Percentiles rank a stretch among this genome's conserved stretches.
phyloP scores from a whole-genome alignment of 2,797 vertebrate genomes.

The Acipenser ruthenus region DNA sequence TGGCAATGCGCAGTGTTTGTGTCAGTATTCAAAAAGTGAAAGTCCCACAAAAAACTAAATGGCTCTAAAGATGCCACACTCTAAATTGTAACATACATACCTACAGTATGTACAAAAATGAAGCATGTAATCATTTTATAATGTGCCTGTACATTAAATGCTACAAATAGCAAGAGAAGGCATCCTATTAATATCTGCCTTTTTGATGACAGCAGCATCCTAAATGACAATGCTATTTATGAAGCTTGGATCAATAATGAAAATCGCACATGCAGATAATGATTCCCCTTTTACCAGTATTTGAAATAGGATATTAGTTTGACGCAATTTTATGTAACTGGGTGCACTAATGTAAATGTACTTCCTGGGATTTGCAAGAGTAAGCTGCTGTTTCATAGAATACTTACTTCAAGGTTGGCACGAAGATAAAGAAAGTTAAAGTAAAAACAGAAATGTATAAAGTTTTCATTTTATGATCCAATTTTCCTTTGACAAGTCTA shows the following conservation, averaged over 20 bases:
- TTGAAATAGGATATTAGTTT: constrained; percentile 8
- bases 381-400: constrained; percentile 16
- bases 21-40: too few relatives aligned
- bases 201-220: constrained; percentile 21
- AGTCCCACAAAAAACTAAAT: too few relatives aligned
- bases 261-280: constrained; percentile 11
- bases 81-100: too few relatives aligned
- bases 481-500: too few relatives aligned
- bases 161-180: background rate
- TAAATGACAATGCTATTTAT: background rate
- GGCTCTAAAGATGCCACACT: too few relatives aligned
- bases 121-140: too few relatives aligned
- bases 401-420: constrained; percentile 17
- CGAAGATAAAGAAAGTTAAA: background rate
- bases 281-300: constrained; percentile 8
- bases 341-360: constrained; percentile 2
- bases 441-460: background rate
- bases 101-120: too few relatives aligned
- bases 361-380: constrained; percentile 19
- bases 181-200: constrained; percentile 23
- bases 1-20: too few relatives aligned
- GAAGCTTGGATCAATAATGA: constrained; percentile 7
- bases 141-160: too few relatives aligned
- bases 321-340: constrained; percentile 12
- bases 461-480: too few relatives aligned